phyloP scores from a whole-genome alignment of 2,888 invertebrate species.

The Nymphalis urticae region DNA sequence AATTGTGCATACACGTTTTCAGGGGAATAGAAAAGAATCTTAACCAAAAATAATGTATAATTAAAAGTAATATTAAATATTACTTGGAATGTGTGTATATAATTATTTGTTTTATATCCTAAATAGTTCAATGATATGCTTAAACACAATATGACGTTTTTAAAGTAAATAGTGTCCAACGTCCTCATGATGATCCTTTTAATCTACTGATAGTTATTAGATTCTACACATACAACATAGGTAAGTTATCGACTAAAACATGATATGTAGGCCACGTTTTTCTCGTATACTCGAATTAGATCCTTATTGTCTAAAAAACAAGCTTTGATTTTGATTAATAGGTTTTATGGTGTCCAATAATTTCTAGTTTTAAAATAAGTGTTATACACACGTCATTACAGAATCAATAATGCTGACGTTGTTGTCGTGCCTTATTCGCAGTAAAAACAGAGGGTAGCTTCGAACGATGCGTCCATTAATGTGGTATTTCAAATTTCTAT shows the following conservation, averaged over 20 bases:
- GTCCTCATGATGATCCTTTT: too few relatives aligned
- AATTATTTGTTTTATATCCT: too few relatives aligned
- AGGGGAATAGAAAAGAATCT: too few relatives aligned
- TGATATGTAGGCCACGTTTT: conserved; percentile 11
- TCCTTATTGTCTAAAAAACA: conserved; percentile 1
- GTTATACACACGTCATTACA: conserved; percentile 20
- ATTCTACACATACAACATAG: neutral
- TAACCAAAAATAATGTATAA: too few relatives aligned
- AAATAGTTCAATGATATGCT: too few relatives aligned
- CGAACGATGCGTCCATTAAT: neutral
- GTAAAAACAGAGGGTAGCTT: neutral
- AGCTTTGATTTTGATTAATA: conserved; percentile 5
- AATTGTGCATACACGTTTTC: too few relatives aligned
- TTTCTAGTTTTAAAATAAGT: conserved; percentile 20
- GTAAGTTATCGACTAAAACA: conserved; percentile 15
- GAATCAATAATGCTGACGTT: conserved; percentile 33
- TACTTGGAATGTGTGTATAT: too few relatives aligned
- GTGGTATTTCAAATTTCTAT: too few relatives aligned
- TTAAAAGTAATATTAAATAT: too few relatives aligned
- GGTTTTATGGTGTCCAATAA: conserved; percentile 1
- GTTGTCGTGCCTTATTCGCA: conserved; percentile 5
- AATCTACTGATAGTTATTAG: too few relatives aligned
- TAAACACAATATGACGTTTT: too few relatives aligned
- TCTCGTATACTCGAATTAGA: conserved; percentile 5
- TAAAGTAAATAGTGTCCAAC: too few relatives aligned